Evolutionary conservation across 1,140 invertebrate genomes (phyloP).

Genomic region (Drosophila willistoni): DNA sequence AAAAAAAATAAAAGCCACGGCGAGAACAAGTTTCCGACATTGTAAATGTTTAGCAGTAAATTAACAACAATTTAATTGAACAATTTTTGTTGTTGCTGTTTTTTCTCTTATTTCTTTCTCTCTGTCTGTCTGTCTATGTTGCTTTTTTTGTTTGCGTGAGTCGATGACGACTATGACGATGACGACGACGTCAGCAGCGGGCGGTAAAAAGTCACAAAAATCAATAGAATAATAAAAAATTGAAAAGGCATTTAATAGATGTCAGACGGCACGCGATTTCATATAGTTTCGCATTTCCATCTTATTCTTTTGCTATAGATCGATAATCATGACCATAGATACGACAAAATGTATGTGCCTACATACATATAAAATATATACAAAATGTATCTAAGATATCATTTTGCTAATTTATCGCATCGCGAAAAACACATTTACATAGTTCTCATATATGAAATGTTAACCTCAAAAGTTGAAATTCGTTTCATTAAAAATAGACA

Average conservation of each 20-base stretch:
- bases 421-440: neutral
- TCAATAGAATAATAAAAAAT: constrained; percentile 77
- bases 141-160: constrained; percentile 32
- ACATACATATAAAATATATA: neutral
- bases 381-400: neutral
- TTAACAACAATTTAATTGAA: constrained; percentile 75
- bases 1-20: constrained; percentile 55
- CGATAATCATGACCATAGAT: constrained; percentile 25
- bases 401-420: constrained; percentile 12
- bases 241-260: constrained; percentile 67
- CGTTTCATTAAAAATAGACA: constrained; percentile 1
- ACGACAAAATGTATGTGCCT: neutral
- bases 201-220: constrained; percentile 52
- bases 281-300: constrained; percentile 16
- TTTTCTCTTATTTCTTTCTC: constrained; percentile 30
- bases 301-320: constrained; percentile 32
- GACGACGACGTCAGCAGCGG: constrained; percentile 25
- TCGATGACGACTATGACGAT: neutral
- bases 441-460: neutral
- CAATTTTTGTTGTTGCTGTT: constrained; percentile 37
- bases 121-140: constrained; percentile 15
- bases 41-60: constrained; percentile 76
- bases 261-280: constrained; percentile 46
- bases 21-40: constrained; percentile 69
- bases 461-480: constrained; percentile 1